These are phyloP conservation scores for Halesus radiatus DNA, from an alignment of 1,140 invertebrate species.

Conservation along the genomic window DNA sequence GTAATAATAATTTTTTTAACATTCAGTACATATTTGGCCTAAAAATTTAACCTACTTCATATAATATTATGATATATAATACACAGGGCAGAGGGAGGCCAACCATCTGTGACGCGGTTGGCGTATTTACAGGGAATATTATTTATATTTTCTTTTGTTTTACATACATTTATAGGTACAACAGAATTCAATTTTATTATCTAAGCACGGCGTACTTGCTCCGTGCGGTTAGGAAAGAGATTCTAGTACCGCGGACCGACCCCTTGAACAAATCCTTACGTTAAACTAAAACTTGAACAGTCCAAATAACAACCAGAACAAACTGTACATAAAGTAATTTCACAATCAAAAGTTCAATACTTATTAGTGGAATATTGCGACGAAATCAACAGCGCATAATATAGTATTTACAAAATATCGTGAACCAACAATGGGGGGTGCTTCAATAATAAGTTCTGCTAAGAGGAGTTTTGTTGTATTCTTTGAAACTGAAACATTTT, in stretches of 20 bases:
- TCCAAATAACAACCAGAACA: neutral
- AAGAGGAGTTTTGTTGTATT: too few species aligned
- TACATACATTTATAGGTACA: constrained; percentile 29
- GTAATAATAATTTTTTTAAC: constrained; percentile 41
- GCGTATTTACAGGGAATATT: constrained; percentile 43
- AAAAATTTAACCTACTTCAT: constrained; percentile 55
- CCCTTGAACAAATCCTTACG: neutral
- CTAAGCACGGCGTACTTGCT: neutral
- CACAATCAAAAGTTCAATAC: neutral
- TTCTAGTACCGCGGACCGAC: neutral
- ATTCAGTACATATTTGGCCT: constrained; percentile 57
- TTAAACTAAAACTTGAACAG: neutral
- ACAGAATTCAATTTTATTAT: constrained; percentile 13
- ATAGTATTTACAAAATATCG: neutral
- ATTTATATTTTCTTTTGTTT: neutral
- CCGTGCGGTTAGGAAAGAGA: neutral
- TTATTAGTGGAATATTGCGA: neutral
- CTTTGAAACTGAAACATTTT: too few species aligned
- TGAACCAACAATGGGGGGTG: too few species aligned
- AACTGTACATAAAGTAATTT: constrained; percentile 1
- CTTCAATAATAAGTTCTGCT: too few species aligned
- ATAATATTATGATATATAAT: constrained; percentile 54
- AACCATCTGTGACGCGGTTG: constrained; percentile 14
- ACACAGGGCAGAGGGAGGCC: constrained; percentile 34
- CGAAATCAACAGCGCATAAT: neutral